Evolutionary conservation across 2,113 vertebrate genomes (phyloP).

Genomic region (Etia nguti): DNA sequence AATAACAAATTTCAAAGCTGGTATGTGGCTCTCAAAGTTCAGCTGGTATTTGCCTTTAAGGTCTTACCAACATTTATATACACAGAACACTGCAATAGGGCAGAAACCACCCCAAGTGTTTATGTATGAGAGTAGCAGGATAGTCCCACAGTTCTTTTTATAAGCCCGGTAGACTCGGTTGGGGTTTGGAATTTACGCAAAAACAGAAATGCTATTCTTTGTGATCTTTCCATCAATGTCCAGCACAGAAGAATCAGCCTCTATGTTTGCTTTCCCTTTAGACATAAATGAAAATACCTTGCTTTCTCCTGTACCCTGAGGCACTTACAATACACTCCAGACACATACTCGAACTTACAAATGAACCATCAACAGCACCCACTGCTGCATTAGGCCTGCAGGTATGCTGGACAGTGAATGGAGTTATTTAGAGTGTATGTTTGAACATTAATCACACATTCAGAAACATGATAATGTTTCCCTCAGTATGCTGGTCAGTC

Average conservation of each 20-base stretch:
- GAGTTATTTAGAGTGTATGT: background rate
- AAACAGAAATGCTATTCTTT: slow-evolving; percentile 1
- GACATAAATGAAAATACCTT: slow-evolving; percentile 11
- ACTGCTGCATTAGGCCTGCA: background rate
- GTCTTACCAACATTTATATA: slow-evolving; percentile 26
- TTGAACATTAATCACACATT: slow-evolving; percentile 38
- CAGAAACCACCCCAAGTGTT: slow-evolving; percentile 22
- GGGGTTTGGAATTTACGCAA: slow-evolving; percentile 1
- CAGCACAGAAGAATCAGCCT: background rate
- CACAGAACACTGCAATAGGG: slow-evolving; percentile 2
- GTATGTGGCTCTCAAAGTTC: slow-evolving; percentile 13
- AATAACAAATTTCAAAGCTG: slow-evolving; percentile 49
- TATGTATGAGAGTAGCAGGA: slow-evolving; percentile 20
- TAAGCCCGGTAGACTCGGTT: background rate
- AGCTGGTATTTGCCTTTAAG: slow-evolving; percentile 36
- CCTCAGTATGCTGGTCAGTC: background rate
- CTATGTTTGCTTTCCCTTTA: background rate
- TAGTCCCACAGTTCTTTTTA: slow-evolving; percentile 8
- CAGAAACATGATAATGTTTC: slow-evolving; percentile 33
- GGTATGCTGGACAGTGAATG: background rate
- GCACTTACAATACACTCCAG: background rate
- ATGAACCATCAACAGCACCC: background rate
- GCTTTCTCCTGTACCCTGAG: background rate
- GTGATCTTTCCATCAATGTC: slow-evolving; percentile 15
- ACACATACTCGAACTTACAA: background rate